Percentiles rank a stretch among this genome's conserved stretches.
phyloP scores from a whole-genome alignment of 1,140 invertebrate genomes.

The Oncopodura yosiiana region DNA sequence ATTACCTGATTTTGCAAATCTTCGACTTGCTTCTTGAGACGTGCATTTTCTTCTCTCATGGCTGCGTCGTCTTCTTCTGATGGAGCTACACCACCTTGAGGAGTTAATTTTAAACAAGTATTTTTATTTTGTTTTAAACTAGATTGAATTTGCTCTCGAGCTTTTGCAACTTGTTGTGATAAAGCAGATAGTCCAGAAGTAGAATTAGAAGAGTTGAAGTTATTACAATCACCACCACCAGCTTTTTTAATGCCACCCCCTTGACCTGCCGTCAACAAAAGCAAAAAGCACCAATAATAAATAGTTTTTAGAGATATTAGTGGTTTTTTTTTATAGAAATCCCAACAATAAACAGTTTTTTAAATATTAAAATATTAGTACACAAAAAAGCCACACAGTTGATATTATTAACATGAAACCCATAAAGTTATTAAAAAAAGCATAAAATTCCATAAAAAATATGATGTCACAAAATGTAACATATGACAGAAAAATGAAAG shows the following conservation, averaged over 20 bases:
- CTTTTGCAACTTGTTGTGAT: constrained; percentile 31
- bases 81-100: constrained; percentile 25
- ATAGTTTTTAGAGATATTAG: neutral
- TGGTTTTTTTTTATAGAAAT: neutral
- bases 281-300: neutral
- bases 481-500: neutral
- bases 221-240: constrained; percentile 1
- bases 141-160: constrained; percentile 29
- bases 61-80: constrained; percentile 21
- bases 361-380: neutral
- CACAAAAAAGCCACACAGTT: neutral
- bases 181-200: constrained; percentile 17
- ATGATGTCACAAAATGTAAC: neutral
- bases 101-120: constrained; percentile 13
- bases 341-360: neutral
- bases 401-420: neutral
- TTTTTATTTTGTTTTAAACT: constrained; percentile 12
- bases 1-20: constrained; percentile 30
- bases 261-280: constrained; percentile 3
- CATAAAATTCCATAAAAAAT: neutral
- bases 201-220: neutral
- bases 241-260: constrained; percentile 4
- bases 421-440: neutral
- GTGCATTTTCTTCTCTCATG: constrained; percentile 32
- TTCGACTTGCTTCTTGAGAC: constrained; percentile 28